Percentiles rank a stretch among this genome's conserved stretches.
Evolutionary conservation across 2,113 vertebrate species (phyloP).

Genomic region (Rhynchomys soricoides): DNA sequence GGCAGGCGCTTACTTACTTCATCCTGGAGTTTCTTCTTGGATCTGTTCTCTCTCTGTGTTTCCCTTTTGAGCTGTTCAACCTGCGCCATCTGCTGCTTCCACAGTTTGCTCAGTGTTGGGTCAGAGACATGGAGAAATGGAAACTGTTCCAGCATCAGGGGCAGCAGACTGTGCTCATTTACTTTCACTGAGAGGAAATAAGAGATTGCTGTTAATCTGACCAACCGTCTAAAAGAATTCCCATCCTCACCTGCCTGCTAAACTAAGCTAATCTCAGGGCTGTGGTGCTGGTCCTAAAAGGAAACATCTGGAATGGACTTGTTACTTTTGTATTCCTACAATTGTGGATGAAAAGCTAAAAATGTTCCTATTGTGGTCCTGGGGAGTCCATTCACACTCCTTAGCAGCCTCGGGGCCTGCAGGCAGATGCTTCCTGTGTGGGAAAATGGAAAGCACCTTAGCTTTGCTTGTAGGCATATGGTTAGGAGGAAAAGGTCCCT

Average conservation of each 20-base stretch:
- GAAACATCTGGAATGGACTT: neutral
- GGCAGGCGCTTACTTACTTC: constrained; percentile 91
- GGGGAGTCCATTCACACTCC: neutral
- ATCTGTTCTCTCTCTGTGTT: constrained; percentile 76
- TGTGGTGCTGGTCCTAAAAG: neutral
- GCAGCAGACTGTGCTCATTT: constrained; percentile 91
- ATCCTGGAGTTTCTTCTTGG: constrained; percentile 85
- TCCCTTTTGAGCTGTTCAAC: constrained; percentile 86
- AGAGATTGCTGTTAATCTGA: neutral
- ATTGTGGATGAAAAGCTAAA: neutral
- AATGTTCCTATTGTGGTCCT: neutral
- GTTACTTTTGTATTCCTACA: neutral
- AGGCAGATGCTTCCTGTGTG: neutral
- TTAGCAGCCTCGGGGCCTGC: neutral
- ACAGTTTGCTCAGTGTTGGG: constrained; percentile 90
- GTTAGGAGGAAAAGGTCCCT: neutral
- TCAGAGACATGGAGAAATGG: constrained; percentile 92
- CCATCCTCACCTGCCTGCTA: neutral
- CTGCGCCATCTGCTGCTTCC: constrained; percentile 93
- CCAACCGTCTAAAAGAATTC: neutral
- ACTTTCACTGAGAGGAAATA: constrained; percentile 88
- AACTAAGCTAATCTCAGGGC: neutral
- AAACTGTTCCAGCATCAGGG: constrained; percentile 91
- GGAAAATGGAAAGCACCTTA: neutral
- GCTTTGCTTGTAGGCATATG: neutral